These are phyloP conservation scores for Neuroscelio doddi DNA, from an alignment of 2,888 invertebrate species.

Conservation along the genomic window DNA sequence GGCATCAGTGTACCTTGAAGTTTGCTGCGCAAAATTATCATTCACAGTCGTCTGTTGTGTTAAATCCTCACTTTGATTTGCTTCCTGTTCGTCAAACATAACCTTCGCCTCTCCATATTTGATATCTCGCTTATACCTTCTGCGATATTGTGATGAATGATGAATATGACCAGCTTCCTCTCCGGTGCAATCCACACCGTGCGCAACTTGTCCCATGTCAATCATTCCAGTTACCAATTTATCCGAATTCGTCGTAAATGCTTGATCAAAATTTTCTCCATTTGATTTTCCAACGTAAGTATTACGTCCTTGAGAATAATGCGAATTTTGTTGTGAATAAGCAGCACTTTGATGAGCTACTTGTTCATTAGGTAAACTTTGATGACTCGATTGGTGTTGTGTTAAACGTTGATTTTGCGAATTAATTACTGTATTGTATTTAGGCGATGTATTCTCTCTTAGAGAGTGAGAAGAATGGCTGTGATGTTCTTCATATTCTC, in stretches of 20 bases:
- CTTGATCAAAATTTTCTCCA: background rate
- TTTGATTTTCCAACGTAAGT: constrained; percentile 16
- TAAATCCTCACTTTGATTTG: constrained; percentile 1
- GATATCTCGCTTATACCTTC: constrained; percentile 6
- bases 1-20: too few species aligned
- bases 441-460: constrained; percentile 27
- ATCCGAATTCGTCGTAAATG: constrained; percentile 16
- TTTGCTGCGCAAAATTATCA: too few species aligned
- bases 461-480: constrained; percentile 27
- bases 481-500: constrained; percentile 25
- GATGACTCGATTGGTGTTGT: constrained; percentile 3
- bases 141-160: constrained; percentile 24
- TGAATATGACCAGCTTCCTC: constrained; percentile 19
- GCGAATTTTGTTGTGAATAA: constrained; percentile 11
- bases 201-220: constrained; percentile 10
- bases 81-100: background rate
- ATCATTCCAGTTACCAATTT: constrained; percentile 21
- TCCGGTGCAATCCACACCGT: constrained; percentile 21
- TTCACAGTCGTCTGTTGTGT: background rate
- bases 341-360: constrained; percentile 12
- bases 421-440: constrained; percentile 1
- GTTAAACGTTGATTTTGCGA: constrained; percentile 4
- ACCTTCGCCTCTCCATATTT: background rate
- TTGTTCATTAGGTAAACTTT: background rate
- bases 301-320: constrained; percentile 10